Evolutionary conservation across 2,888 invertebrate genomes (phyloP).

Genomic region (Plebejus melissa): DNA sequence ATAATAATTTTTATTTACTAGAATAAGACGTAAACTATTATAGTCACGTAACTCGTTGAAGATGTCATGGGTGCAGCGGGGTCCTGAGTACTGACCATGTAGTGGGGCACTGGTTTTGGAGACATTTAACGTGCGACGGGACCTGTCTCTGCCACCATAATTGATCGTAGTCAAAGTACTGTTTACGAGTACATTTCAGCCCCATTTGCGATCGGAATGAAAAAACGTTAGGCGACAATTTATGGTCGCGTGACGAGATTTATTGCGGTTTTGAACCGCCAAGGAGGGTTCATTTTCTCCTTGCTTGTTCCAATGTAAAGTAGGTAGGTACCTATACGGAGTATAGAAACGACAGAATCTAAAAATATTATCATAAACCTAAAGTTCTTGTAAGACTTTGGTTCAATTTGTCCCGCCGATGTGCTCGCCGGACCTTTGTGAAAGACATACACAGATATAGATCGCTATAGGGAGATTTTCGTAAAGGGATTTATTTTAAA

Average conservation of each 20-base stretch:
- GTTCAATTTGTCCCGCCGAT: background rate
- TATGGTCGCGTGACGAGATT: slow-evolving; percentile 19
- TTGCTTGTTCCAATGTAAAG: background rate
- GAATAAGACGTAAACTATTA: too few species aligned
- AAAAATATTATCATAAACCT: background rate
- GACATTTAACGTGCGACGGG: background rate
- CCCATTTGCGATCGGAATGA: slow-evolving; percentile 24
- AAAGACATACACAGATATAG: background rate
- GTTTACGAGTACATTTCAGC: slow-evolving; percentile 24
- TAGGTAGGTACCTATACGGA: background rate
- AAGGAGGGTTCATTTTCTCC: background rate
- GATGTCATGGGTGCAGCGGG: too few species aligned
- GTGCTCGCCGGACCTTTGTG: background rate
- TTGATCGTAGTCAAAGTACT: background rate
- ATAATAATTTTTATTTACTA: too few species aligned
- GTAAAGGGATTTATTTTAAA: background rate
- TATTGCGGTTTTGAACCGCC: slow-evolving; percentile 17
- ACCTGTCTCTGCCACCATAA: background rate
- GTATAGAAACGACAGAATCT: background rate
- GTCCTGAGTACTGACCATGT: too few species aligned
- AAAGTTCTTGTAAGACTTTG: too few species aligned
- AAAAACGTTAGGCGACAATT: slow-evolving; percentile 24
- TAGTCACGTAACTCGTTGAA: too few species aligned
- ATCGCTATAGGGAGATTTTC: background rate
- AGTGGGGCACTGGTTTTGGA: background rate